Evolutionary conservation across 2,113 vertebrate species (phyloP), one percentile per base, ranked within the genome.

Genomic region (Chionis minor): DNA sequence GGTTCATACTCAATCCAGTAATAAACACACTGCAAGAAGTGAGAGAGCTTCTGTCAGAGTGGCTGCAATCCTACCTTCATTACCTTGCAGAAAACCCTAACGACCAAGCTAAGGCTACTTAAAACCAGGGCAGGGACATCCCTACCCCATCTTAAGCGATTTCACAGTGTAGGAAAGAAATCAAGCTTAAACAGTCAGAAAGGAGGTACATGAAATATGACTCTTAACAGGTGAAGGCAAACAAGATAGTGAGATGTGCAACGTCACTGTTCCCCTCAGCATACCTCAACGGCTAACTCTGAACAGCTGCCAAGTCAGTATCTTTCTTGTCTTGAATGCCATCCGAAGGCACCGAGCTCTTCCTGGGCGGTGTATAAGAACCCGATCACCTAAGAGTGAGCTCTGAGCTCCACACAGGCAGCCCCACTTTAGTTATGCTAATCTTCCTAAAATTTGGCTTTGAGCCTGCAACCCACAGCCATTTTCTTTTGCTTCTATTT

Each of bases 401-500:
- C 71, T 91, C 87, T 20, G 30, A 71, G 54, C 23, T 72, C 61
- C 33, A 54, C 56, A 19, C 14, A 42, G 33, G 56, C 52, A 80
- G 33, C 32, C 28, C 66, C 47, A 33, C 44, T 84, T 92, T 35
- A 74, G 62, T 56, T 35, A 55, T 22, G 27, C 38, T 65, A 71
- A n/a, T 58, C 49, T 91, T n/a, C 35, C 7, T 11, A 42, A 73
- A 72, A 79, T 21, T 82, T 93, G 47, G 10, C 62, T 93, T 77
- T 58, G 82, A 72, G 54, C 49, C 45, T 65, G 20, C 56, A 81
- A 49, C 13, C 17, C 14, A 16, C 18, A 52, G 33, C 24, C 61
- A 51, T 75, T 81, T 66, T 42, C 32, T 84, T 94, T 75, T 63
- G 44, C 77, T 91, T 94, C 56, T 86, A 62, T 92, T 88, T 88